Base-by-base conservation (phyloP, 2,888 invertebrate genomes). In the Nineta flava region DNA sequence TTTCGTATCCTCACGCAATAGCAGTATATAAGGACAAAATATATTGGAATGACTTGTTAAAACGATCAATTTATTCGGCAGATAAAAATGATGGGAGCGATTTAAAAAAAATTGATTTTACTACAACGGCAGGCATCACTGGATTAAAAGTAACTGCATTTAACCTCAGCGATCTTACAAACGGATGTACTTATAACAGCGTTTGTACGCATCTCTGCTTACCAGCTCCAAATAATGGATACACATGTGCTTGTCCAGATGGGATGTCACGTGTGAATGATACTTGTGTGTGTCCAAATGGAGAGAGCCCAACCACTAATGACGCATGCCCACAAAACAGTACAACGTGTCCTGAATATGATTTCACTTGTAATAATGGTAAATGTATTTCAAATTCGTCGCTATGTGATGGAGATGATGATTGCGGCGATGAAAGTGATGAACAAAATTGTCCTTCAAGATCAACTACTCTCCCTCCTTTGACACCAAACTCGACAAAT, bases 21-120 rank as follows among this genome's bases (percentile, higher is more conserved):
- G 87, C 83, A 0, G 81, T 92, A 0, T 81, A 86, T 59, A 92
- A 26, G 65, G 83, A 86, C 58, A 75, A 76, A 56, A 78, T 93
- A 74, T 91, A 84, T 60, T 92, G 91, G 91, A 86, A 91, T 59
- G 92, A 92, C 62, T 90, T 87, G 88, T 82, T 82, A 57, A 77
- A 78, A 46, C 81, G 83, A 51, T 77, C 81, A 21, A 82, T 91
- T 50, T 86, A 84, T 60, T 74, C 79, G 5, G 83, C 86, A 0
- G 85, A 88, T 58, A 91, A 90, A 62, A 81, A 84, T 60, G 75
- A 77, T 46, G 85, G 85, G 0, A 67, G 71, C 2, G 77, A 77
- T 31, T 70, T 83, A 12, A 65, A 70, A 9, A 71, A 73, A 0
- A 71, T 85, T 1, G 71, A 31, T 46, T 46, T 31, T n/a, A n/a